Evolutionary conservation across 2,113 vertebrate species (phyloP).

Genomic region (Phalacrocorax brasilianus): DNA sequence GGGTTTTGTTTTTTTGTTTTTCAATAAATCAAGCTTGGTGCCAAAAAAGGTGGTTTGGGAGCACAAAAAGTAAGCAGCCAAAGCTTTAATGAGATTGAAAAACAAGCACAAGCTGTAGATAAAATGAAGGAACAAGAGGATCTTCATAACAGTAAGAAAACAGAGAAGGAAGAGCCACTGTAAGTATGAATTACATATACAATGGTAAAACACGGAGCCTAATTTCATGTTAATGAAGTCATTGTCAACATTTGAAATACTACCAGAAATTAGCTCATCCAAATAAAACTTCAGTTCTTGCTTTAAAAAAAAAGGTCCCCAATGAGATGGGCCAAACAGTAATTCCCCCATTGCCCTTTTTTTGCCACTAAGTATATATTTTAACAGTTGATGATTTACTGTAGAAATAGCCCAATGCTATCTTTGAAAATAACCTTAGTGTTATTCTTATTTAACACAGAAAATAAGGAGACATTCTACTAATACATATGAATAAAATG

Average conservation of each 20-base stretch:
- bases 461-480: neutral
- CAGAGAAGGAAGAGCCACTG: constrained; percentile 77
- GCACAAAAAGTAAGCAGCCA: constrained; percentile 91
- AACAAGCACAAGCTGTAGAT: constrained; percentile 89
- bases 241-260: neutral
- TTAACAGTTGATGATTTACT: neutral
- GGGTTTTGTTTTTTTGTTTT: neutral
- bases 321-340: neutral
- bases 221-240: neutral
- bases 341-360: neutral
- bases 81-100: constrained; percentile 89
- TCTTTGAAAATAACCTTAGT: neutral
- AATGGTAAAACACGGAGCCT: neutral
- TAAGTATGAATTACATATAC: constrained; percentile 62
- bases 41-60: constrained; percentile 89
- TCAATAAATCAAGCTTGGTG: constrained; percentile 76
- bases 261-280: neutral
- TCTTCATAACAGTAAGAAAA: constrained; percentile 37
- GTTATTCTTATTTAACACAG: neutral
- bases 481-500: neutral
- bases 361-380: neutral
- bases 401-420: neutral
- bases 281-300: neutral
- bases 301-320: neutral
- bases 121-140: constrained; percentile 79